Conservation (phyloP, 2,797 vertebrate genomes). For the Phalanger gymnotis region DNA sequence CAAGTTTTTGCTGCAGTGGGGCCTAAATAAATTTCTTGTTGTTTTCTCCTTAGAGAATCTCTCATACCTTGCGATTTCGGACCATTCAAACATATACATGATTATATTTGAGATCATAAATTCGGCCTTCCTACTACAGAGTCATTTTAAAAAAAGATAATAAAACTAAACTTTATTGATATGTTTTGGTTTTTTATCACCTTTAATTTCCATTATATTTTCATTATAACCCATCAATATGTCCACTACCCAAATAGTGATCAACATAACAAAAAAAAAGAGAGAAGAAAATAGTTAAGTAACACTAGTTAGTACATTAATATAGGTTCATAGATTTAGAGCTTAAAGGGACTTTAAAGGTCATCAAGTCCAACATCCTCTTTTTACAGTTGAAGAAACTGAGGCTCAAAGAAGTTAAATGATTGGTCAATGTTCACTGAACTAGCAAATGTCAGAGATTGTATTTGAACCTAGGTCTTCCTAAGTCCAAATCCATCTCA, state of each 20-base stretch:
- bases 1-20: too few relatives aligned
- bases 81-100: too few relatives aligned
- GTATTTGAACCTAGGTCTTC: background rate
- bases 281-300: background rate
- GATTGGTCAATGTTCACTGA: background rate
- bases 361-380: background rate
- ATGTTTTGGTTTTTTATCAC: background rate
- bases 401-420: background rate
- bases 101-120: too few relatives aligned
- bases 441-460: background rate
- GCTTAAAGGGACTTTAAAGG: background rate
- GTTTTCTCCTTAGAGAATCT: too few relatives aligned
- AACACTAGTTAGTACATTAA: background rate
- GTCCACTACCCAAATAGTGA: background rate
- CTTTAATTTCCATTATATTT: background rate
- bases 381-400: background rate
- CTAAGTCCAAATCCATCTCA: background rate
- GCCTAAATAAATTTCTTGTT: too few relatives aligned
- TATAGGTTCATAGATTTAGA: background rate
- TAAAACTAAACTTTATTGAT: background rate
- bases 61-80: too few relatives aligned
- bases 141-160: background rate
- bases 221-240: background rate
- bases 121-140: too few relatives aligned
- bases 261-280: background rate